phyloP scores from a whole-genome alignment of 1,140 invertebrate species.

The Bombus superbus region DNA sequence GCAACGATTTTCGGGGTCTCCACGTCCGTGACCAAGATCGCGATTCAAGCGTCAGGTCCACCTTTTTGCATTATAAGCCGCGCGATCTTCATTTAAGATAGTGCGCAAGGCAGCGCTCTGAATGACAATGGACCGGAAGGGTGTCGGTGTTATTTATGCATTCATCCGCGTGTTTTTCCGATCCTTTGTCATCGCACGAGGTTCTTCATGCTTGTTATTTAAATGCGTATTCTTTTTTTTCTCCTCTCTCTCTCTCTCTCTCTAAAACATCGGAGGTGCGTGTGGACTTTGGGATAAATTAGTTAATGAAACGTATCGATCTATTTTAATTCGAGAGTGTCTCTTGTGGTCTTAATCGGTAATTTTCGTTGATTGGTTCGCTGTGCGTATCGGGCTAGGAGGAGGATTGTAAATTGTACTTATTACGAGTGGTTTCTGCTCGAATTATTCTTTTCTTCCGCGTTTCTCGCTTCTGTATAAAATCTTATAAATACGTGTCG shows the following conservation, averaged over 20 bases:
- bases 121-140: conserved; percentile 29
- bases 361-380: not conserved
- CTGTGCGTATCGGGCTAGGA: not conserved
- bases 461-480: too few species aligned
- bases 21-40: conserved; percentile 35
- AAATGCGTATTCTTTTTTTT: not conserved
- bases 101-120: not conserved
- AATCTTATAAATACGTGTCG: too few species aligned
- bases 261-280: not conserved
- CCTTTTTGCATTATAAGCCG: conserved; percentile 5
- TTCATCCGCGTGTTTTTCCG: conserved; percentile 9
- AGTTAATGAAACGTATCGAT: not conserved
- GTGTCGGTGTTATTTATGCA: conserved; percentile 19
- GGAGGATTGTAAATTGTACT: not conserved
- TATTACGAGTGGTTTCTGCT: too few species aligned
- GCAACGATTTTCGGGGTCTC: not conserved
- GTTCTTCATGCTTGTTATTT: not conserved
- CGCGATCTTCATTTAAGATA: conserved; percentile 19
- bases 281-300: not conserved
- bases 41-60: not conserved
- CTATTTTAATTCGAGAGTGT: too few species aligned
- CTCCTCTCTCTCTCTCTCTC: not conserved
- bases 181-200: not conserved
- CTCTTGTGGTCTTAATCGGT: not conserved
- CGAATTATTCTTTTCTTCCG: too few species aligned